phyloP scores from a whole-genome alignment of 2,888 invertebrate species.

The Diloba caeruleocephala region DNA sequence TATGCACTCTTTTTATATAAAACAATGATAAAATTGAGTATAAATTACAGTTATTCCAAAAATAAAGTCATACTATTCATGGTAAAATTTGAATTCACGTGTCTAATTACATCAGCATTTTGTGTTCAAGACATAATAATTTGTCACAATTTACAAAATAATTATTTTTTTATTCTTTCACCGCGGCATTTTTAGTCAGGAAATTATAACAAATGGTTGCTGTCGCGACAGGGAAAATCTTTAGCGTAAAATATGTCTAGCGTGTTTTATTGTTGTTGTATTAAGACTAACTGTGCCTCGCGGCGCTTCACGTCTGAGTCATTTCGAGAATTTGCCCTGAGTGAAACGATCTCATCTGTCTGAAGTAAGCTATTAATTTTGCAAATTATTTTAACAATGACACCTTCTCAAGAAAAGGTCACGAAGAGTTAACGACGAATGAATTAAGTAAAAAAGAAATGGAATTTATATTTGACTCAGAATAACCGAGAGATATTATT shows the following conservation, averaged over 20 bases:
- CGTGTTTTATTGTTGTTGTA: constrained; percentile 54
- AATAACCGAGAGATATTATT: too few relatives aligned
- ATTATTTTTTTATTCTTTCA: constrained; percentile 63
- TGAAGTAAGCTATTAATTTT: constrained; percentile 27
- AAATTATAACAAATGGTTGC: constrained; percentile 73
- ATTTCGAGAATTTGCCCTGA: constrained; percentile 12
- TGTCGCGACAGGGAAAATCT: constrained; percentile 54
- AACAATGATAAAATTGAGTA: too few relatives aligned
- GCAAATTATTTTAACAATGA: constrained; percentile 24
- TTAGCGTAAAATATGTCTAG: constrained; percentile 58
- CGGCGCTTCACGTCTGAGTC: constrained; percentile 12
- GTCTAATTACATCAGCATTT: constrained; percentile 42
- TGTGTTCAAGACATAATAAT: constrained; percentile 62
- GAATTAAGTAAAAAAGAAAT: not conserved
- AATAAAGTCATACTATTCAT: too few relatives aligned
- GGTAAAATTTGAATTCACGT: constrained; percentile 11
- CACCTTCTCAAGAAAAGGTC: not conserved
- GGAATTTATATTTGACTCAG: not conserved
- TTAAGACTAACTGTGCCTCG: constrained; percentile 45
- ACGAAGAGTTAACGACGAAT: constrained; percentile 1
- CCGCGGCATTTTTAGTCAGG: constrained; percentile 61
- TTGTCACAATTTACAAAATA: constrained; percentile 71
- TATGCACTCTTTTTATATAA: too few relatives aligned
- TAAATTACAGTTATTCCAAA: too few relatives aligned
- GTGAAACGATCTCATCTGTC: constrained; percentile 14